Base-by-base conservation (phyloP, 2,888 invertebrate genomes). In the Lordiphosa andalusiaca region DNA sequence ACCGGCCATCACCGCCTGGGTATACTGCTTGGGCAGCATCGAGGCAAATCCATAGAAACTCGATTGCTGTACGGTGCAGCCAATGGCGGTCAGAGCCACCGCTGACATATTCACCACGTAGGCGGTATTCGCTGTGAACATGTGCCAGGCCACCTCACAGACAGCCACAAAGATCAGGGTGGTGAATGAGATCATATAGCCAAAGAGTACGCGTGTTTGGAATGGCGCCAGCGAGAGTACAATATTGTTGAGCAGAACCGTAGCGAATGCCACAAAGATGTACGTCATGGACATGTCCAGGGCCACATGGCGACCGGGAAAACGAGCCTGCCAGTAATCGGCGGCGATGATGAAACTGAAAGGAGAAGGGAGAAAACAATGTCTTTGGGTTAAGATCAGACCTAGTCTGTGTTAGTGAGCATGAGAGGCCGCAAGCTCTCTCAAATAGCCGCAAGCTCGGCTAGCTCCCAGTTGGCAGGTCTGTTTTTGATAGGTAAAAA, bases 1-100 rank as follows among this genome's bases (percentile, higher is more conserved):
- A 60, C 97, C 97, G 4, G 95, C 95, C 97, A 97, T 97, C 1
- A 97, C 96, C 33, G 97, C 97, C 89, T 97, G 97, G 0, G 97
- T 97, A 85, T 97, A 97, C 67, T 95, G 93, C 46, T 90, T 90
- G 19, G 97, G 97, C 65, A 97, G 90, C 93, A 97, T 97, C 61
- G 96, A 96, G 1, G 97, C 96, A 88, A 96, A 97, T 2, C 97
- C 97, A 87, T 97, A 97, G 90, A 97, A 97, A 85, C 97, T 97
- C 0, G 96, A 96, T 88, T 97, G 97, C 89, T 97, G 97, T 57
- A 97, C 94, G 56, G 96, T 96, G 85, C 96, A 96, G 4, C 96
- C 96, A 57, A 97, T 92, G 1, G 97, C 95, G 0, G 96, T 95
- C 38, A 96, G 91, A 6, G 95, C 95, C 6, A 97, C 95, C 3